Conservation (phyloP, 1,140 invertebrate genomes). For the Magallana angulata region DNA sequence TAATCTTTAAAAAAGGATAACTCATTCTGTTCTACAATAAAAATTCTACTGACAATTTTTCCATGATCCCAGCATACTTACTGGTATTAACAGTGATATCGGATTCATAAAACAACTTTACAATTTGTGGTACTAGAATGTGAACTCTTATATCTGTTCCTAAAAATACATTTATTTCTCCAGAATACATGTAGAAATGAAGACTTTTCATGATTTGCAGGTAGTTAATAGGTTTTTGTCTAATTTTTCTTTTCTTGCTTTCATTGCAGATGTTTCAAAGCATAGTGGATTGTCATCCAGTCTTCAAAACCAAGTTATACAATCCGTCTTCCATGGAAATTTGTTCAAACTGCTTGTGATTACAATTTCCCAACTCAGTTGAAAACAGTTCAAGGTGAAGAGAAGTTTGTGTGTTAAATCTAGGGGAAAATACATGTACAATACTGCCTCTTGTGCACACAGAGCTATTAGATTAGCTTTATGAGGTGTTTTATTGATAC, state of each 20-base stretch:
- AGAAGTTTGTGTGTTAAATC: background rate
- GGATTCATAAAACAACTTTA: background rate
- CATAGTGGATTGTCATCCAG: background rate
- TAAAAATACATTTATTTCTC: background rate
- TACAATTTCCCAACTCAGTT: background rate
- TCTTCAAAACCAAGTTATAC: background rate
- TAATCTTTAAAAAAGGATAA: too few species aligned
- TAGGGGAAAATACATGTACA: background rate
- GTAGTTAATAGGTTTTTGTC: background rate
- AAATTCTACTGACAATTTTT: too few species aligned
- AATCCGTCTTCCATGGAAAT: background rate
- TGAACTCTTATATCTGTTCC: background rate
- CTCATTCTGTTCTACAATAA: too few species aligned
- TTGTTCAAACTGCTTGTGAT: background rate
- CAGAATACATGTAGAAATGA: background rate
- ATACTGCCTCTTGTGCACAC: background rate
- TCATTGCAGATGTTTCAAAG: conserved; percentile 1
- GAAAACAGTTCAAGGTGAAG: background rate
- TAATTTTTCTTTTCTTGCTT: background rate
- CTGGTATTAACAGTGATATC: background rate
- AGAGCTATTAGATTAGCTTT: background rate
- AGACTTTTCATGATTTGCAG: background rate
- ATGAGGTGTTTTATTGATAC: too few species aligned
- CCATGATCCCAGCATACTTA: background rate
- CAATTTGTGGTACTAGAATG: too few species aligned